Evolutionary conservation across 1,140 invertebrate species (phyloP), one percentile per base, ranked within the genome.

Genomic region (Danaus melanippus): DNA sequence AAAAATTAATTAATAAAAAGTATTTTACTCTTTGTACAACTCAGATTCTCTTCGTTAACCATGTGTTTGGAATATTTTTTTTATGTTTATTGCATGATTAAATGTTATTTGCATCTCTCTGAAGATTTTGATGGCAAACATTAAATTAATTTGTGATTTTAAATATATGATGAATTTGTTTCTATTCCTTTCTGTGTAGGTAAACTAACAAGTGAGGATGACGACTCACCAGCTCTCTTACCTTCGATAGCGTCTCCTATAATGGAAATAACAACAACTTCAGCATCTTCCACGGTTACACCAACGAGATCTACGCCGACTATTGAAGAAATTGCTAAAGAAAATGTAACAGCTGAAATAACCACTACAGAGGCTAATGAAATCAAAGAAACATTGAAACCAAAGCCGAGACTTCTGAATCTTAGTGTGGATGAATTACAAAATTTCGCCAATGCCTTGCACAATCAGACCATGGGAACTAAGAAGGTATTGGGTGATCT

Each of bases 391-490:
- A 40, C 66, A 17, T 60, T 54, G 0, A 84, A 79, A 69, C 73
- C 80, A 11, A 76, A 76, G 53, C 66, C 72, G 9, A 80, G 83
- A 68, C 56, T 86, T 46, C 55, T 86, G n/a, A 78, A 80, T 64
- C 54, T 84, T 54, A 82, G 70, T 42, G 71, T 84, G 46, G 81
- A 86, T 45, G 83, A 86, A 42, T 62, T 86, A 42, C 81, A 86
- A 64, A 80, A 76, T 44, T 83, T 86, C 42, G 83, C 83, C 0
- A 79, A 79, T 49, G 74, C 76, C 39, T 59, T 86, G 46, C 84
- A 86, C 50, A 86, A 84, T 66, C 73, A 77, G 58, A 81, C 72
- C 1, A 66, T 69, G 56, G 59, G 46, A 57, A 63, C 46, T 67
- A 74, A 64, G 73, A 83, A 69, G 55, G 58, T 53, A 32, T 72